Evolutionary conservation across 1,140 invertebrate genomes (phyloP).

Genomic region (Bathynomus jamesi): DNA sequence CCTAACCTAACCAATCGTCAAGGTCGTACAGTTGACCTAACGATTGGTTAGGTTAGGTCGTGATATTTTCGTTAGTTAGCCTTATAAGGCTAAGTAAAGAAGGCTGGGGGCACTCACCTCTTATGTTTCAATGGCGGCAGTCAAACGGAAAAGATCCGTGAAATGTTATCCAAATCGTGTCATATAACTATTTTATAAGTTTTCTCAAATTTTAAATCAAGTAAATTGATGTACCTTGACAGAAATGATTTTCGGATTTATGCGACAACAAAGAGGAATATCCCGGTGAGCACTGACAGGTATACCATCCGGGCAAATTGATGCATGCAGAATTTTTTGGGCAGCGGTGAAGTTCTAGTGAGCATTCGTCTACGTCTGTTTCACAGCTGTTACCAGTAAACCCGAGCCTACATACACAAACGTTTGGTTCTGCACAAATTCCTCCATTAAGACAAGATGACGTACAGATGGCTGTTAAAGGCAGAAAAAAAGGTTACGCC

Average conservation of each 20-base stretch:
- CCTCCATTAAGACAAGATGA: conserved; percentile 76
- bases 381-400: conserved; percentile 74
- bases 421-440: conserved; percentile 62
- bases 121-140: too few relatives aligned
- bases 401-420: conserved; percentile 68
- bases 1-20: too few relatives aligned
- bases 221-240: conserved; percentile 56
- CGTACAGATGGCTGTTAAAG: conserved; percentile 63
- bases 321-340: conserved; percentile 67
- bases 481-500: too few relatives aligned
- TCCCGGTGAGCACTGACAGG: conserved; percentile 75
- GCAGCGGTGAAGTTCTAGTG: conserved; percentile 59
- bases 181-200: too few relatives aligned
- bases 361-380: conserved; percentile 80
- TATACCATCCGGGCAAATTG: conserved; percentile 88
- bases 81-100: too few relatives aligned
- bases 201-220: too few relatives aligned
- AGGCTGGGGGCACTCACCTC: too few relatives aligned
- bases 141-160: too few relatives aligned
- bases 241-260: conserved; percentile 54
- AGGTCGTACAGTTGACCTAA: too few relatives aligned
- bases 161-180: too few relatives aligned
- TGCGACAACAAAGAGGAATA: conserved; percentile 55
- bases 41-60: too few relatives aligned
- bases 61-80: too few relatives aligned